Conservation (phyloP, 2,113 vertebrate species). For the Periophthalmodon schlosseri region DNA sequence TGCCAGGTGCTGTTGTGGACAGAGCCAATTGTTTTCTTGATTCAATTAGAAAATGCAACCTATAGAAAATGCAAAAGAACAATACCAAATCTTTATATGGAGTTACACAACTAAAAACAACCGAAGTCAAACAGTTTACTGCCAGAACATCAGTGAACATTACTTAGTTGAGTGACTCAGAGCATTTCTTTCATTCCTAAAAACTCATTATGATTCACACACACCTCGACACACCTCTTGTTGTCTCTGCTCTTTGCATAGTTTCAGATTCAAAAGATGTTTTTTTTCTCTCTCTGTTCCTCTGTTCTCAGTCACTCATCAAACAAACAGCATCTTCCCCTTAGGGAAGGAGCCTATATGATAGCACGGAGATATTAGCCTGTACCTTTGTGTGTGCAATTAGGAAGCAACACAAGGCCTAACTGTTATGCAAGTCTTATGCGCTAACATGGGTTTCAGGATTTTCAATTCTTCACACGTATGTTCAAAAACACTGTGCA, state of each 20-base stretch:
- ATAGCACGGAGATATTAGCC: slow-evolving; percentile 5
- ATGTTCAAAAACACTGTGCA: neutral
- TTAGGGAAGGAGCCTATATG: neutral
- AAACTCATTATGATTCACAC: slow-evolving; percentile 2
- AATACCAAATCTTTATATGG: neutral
- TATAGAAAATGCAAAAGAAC: too few species aligned
- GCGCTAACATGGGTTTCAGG: neutral
- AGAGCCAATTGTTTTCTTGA: neutral
- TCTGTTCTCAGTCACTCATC: slow-evolving; percentile 4
- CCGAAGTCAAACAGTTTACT: neutral
- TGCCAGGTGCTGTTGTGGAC: too few species aligned
- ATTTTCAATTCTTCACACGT: neutral
- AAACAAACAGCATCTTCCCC: neutral
- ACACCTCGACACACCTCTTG: slow-evolving; percentile 1
- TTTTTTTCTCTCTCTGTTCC: neutral
- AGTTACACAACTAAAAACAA: neutral
- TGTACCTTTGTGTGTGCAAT: neutral
- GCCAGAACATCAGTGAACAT: neutral
- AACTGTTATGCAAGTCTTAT: neutral
- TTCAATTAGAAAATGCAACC: neutral
- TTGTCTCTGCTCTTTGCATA: neutral
- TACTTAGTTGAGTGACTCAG: neutral
- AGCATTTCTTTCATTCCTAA: neutral
- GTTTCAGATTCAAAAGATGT: neutral
- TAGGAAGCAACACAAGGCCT: slow-evolving; percentile 4